Evolutionary conservation across 1,140 invertebrate species (phyloP).

Genomic region (Lepidurus apus): DNA sequence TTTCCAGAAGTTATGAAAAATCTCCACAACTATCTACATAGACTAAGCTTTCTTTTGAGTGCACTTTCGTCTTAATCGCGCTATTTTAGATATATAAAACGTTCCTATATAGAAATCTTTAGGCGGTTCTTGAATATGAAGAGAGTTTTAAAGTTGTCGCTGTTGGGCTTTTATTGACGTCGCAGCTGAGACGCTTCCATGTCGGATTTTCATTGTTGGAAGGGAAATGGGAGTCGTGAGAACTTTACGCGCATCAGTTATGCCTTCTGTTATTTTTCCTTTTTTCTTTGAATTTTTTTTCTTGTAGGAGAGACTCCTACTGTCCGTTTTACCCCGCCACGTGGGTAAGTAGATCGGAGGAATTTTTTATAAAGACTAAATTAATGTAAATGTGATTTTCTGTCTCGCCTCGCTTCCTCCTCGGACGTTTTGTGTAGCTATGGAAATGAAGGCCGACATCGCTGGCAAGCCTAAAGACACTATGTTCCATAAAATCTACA

Average conservation of each 20-base stretch:
- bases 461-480: conserved; percentile 82
- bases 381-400: conserved; percentile 29
- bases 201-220: not conserved
- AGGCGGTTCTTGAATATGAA: too few relatives aligned
- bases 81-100: too few relatives aligned
- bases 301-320: conserved; percentile 76
- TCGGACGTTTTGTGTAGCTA: conserved; percentile 50
- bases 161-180: too few relatives aligned
- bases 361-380: not conserved
- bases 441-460: conserved; percentile 97
- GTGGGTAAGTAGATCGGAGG: conserved; percentile 48
- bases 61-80: too few relatives aligned
- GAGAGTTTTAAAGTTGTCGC: too few relatives aligned
- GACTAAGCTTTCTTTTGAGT: too few relatives aligned
- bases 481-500: conserved; percentile 97
- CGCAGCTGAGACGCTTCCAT: too few relatives aligned
- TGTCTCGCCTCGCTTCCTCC: not conserved
- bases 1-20: too few relatives aligned
- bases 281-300: conserved; percentile 37
- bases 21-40: too few relatives aligned
- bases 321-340: conserved; percentile 88
- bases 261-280: not conserved
- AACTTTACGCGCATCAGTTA: not conserved
- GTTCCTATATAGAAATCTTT: too few relatives aligned
- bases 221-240: not conserved